A percentile compares a stretch with the other conserved stretches of the same genome.
phyloP scores from a whole-genome alignment of 2,888 invertebrate genomes.

The Erynnis tages region DNA sequence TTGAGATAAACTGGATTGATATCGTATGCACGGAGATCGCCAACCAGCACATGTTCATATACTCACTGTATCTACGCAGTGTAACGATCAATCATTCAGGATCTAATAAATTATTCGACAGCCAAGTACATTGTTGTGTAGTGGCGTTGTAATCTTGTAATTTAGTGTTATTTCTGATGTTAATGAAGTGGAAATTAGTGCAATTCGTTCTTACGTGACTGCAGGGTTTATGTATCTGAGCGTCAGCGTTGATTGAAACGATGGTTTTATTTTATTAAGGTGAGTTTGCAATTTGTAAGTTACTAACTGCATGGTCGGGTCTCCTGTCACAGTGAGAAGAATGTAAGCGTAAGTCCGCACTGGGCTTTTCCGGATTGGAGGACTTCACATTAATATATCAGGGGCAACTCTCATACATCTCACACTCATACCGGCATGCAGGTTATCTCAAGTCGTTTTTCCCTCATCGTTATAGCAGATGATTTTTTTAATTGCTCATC shows the following conservation, averaged over 20 bases:
- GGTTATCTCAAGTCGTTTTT: too few relatives aligned
- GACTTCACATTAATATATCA: too few relatives aligned
- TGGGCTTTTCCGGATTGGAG: too few relatives aligned
- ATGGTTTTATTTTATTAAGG: too few relatives aligned
- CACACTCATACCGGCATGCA: too few relatives aligned
- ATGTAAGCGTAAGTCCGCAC: too few relatives aligned
- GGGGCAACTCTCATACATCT: too few relatives aligned
- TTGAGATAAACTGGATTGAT: conserved; percentile 9
- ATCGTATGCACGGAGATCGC: background rate
- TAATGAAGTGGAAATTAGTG: background rate
- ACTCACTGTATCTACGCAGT: background rate
- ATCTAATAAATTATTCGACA: conserved; percentile 8
- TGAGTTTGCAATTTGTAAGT: too few relatives aligned
- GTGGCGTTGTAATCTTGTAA: conserved; percentile 1
- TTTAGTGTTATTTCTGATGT: conserved; percentile 5
- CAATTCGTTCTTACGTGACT: background rate
- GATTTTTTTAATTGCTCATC: too few relatives aligned
- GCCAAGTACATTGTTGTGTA: background rate
- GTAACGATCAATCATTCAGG: conserved; percentile 10
- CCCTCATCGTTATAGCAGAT: too few relatives aligned
- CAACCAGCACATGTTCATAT: conserved; percentile 4
- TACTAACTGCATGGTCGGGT: too few relatives aligned
- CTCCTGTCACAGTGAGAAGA: too few relatives aligned
- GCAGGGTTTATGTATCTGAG: background rate
- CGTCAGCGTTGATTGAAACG: background rate